Evolutionary conservation across 53 echinoderm and acorn worm genomes (phyloP).

Genomic region (Paracentrotus lividus): DNA sequence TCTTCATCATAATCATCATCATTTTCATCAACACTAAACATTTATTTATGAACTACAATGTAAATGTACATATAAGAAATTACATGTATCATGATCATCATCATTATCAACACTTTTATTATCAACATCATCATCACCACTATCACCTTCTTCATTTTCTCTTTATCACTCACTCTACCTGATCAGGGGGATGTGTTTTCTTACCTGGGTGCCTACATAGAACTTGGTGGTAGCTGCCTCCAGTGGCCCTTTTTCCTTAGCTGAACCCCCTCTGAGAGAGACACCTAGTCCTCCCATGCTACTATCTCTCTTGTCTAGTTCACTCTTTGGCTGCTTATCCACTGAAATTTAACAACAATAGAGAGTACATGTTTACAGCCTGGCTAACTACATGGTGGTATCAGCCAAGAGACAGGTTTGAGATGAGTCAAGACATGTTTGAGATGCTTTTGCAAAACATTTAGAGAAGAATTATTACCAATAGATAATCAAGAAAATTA

Average conservation of each 20-base stretch:
- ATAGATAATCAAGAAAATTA: too few relatives aligned
- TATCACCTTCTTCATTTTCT: too few relatives aligned
- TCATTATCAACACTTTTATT: not conserved
- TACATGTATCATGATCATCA: not conserved
- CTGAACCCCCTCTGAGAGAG: conserved; percentile 83
- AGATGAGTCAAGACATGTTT: too few relatives aligned
- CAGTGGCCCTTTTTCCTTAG: conserved; percentile 92
- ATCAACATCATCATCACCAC: not conserved
- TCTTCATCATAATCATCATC: too few relatives aligned
- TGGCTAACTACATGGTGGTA: too few relatives aligned
- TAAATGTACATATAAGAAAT: too few relatives aligned
- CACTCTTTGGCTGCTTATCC: conserved; percentile 82
- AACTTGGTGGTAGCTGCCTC: conserved; percentile 92
- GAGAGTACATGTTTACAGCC: not conserved
- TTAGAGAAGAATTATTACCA: too few relatives aligned
- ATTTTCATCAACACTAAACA: too few relatives aligned
- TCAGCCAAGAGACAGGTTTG: too few relatives aligned
- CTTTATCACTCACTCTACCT: not conserved
- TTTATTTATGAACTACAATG: too few relatives aligned
- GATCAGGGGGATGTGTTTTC: not conserved
- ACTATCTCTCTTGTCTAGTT: conserved; percentile 82
- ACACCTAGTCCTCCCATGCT: conserved; percentile 68
- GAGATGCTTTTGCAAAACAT: too few relatives aligned
- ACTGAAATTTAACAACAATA: conserved; percentile 35
- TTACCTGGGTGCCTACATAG: conserved; percentile 95